Base-by-base conservation (phyloP, 2,797 vertebrate species). In the Staurois parvus region DNA sequence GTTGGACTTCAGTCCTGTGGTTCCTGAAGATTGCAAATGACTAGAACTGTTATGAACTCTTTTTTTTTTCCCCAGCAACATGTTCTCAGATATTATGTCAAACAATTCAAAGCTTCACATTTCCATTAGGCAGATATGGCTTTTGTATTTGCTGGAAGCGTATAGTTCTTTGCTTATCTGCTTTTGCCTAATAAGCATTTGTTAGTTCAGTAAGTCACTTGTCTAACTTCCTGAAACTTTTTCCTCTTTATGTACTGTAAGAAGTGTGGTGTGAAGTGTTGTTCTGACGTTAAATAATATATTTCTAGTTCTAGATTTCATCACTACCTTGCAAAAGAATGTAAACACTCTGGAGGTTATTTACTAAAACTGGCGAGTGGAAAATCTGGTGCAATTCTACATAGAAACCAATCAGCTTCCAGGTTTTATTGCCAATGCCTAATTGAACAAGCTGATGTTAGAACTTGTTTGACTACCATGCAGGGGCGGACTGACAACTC, bases 171-270 rank as follows among this genome's bases (percentile, higher is more conserved):
- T 81, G 89, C 93, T 94, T 95, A 94, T 94, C 93, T 90, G 72
- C 81, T 91, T 86, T 78, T 90, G 91, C 92, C 91, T 93, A 89
- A 94, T 94, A 94, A 94, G 92, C 93, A 94, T 95, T 91, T 94
- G 93, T 94, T 94, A 94, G 91, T 91, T 90, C n/a, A 89, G 90
- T 93, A 91, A 92, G 94, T 93, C 91, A 93, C 91, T 91, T 92
- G 92, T 88, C 91, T 91, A 91, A 91, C 75, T 91, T 92, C 92
- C 89, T 93, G 89, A 91, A 91, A 91, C 89, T 91, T 92, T 19
- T 92, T 93, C 91, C 88, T 90, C 89, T 91, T 79, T 92, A 87
- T 85, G 86, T 90, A 90, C n/a, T 92, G 91, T 66, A 29, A 37
- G 37, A 37, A 37, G 7, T 37, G 37, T 66, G 1, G 28, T 28